Conservation (phyloP, 2,113 vertebrate genomes). For the Acrocephalus kingi region DNA sequence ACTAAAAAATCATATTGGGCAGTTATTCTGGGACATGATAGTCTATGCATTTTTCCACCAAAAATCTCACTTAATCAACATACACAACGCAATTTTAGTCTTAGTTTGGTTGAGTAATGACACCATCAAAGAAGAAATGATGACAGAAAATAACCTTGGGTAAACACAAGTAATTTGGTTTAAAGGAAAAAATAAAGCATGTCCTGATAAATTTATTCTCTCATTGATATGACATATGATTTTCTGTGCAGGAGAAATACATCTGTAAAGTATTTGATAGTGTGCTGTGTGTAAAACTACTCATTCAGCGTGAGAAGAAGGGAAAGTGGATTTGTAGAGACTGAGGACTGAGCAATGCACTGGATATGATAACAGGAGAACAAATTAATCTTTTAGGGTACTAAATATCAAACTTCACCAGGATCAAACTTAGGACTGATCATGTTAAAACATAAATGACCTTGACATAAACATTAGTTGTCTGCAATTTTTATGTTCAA, state of each 20-base stretch:
- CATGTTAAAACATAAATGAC: neutral
- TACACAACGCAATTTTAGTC: neutral
- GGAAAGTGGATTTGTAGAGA: neutral
- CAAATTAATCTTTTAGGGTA: neutral
- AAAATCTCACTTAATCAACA: neutral
- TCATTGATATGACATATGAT: neutral
- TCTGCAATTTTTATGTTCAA: neutral
- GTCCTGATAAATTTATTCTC: neutral
- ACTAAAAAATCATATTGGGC: neutral
- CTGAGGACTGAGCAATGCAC: neutral
- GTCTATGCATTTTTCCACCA: neutral
- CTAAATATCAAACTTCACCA: neutral
- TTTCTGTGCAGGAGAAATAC: slow-evolving; percentile 18
- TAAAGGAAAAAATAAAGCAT: slow-evolving; percentile 28
- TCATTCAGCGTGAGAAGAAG: neutral
- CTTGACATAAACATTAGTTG: neutral
- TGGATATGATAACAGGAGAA: neutral
- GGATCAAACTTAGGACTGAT: neutral
- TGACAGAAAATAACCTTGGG: neutral
- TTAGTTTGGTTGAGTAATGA: neutral
- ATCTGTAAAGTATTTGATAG: neutral
- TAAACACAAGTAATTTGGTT: slow-evolving; percentile 1
- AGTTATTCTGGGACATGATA: neutral
- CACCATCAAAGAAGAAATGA: neutral
- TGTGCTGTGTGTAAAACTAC: neutral